These are phyloP conservation scores for Camelus dromedarius DNA, from an alignment of 2,113 vertebrate genomes.

Conservation along the genomic window DNA sequence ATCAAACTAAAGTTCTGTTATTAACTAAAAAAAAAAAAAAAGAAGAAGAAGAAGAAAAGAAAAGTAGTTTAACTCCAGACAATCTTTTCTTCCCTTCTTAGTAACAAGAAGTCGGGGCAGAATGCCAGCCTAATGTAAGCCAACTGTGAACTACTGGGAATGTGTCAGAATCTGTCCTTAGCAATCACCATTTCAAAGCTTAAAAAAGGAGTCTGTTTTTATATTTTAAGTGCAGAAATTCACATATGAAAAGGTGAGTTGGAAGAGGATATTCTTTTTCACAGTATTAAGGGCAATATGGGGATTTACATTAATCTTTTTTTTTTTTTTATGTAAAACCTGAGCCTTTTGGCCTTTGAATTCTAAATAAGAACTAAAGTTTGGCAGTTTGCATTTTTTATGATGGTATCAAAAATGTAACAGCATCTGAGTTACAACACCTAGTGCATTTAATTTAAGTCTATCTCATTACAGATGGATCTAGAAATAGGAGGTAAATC, in stretches of 20 bases:
- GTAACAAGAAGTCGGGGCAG: not conserved
- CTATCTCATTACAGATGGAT: not conserved
- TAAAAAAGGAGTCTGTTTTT: not conserved
- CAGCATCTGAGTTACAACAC: not conserved
- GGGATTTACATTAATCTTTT: not conserved
- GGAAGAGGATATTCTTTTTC: not conserved
- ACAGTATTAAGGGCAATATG: not conserved
- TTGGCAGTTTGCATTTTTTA: not conserved
- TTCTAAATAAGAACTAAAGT: not conserved
- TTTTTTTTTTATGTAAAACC: not conserved
- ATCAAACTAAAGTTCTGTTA: not conserved
- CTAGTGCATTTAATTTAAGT: constrained; percentile 29
- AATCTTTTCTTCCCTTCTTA: not conserved
- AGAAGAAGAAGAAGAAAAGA: too few relatives aligned
- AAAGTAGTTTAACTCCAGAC: not conserved
- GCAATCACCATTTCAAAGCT: not conserved
- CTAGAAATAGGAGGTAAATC: not conserved
- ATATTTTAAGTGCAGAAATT: not conserved
- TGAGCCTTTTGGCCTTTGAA: not conserved
- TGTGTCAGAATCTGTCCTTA: not conserved
- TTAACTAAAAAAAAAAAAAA: not conserved
- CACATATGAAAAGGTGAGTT: not conserved
- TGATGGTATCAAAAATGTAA: constrained; percentile 26
- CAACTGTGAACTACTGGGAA: not conserved
- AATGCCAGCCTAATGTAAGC: not conserved